These are phyloP conservation scores for Iselma pallidipennis DNA, from an alignment of 2,888 invertebrate genomes.

Conservation along the genomic window DNA sequence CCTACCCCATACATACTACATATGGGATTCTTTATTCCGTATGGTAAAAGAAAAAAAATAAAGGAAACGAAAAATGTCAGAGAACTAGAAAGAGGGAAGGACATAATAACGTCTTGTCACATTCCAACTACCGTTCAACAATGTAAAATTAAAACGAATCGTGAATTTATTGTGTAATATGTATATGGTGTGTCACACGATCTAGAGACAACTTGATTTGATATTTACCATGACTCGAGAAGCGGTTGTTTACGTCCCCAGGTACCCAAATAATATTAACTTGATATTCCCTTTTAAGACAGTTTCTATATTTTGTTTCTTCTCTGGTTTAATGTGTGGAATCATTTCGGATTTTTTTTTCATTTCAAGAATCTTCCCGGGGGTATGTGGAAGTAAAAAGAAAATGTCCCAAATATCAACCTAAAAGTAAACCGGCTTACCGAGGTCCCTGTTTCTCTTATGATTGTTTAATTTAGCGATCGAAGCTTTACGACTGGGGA, in stretches of 20 bases:
- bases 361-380: background rate
- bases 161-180: constrained; percentile 12
- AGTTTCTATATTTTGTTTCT: too few species aligned
- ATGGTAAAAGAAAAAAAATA: background rate
- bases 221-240: background rate
- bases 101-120: constrained; percentile 21
- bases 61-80: background rate
- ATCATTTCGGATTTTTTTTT: background rate
- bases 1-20: too few species aligned
- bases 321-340: background rate
- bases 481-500: constrained; percentile 28
- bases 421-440: constrained; percentile 32
- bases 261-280: background rate
- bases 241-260: background rate
- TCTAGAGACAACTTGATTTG: background rate
- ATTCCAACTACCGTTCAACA: constrained; percentile 5
- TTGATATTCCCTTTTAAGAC: background rate
- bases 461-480: constrained; percentile 51
- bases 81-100: background rate
- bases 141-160: constrained; percentile 13
- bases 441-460: constrained; percentile 37
- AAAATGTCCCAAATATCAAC: background rate
- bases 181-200: background rate
- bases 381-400: background rate
- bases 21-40: background rate